Evolutionary conservation across 2,113 vertebrate species (phyloP), one percentile per base, ranked within the genome.

Genomic region (Rhagologus leucostigma): DNA sequence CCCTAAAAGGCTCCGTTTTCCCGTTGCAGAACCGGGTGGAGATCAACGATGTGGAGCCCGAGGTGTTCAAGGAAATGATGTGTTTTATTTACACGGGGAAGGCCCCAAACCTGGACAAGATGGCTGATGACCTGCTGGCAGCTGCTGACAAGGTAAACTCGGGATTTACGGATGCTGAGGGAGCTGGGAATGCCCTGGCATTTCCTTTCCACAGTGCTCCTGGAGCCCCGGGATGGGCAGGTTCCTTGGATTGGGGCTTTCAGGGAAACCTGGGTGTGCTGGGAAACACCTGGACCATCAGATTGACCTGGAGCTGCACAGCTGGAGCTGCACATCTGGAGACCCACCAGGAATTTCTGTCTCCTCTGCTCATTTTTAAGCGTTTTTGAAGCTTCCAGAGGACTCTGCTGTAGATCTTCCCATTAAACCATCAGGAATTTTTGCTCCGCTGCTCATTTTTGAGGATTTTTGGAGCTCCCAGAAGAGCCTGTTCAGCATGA

Each of bases 61-160:
- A 99, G 98, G 99, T 99, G 92, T 99, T 99, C 95, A 99, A 99
- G 98, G 99, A 99, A 95, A 99, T 99, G 99, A 99, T 99, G 98
- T 98, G 98, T 96, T 99, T 99, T 97, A 99, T 99, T 94, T 99
- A 99, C 97, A 99, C 99, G 47, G 99, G 99, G 65, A 99, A 99
- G 96, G 99, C 99, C 49, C 99, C 99, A 55, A 99, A 99, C 97
- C 98, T 99, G 63, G 99, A 99, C 98, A 99, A 99, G 97, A 99
- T 99, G 99, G 99, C 99, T 29, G 99, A 99, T 71, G 99, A 99
- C 95, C 98, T 99, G 96, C 98, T 99, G 97, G 99, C 99, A 95
- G 99, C 99, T 97, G 99, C 99, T 96, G 99, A 99, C 98, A 99
- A 99, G 98, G 99, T 99, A 89, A 96, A 57, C 73, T 27, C 10